Percentiles rank a stretch among this genome's conserved stretches.
Evolutionary conservation across 2,888 invertebrate genomes (phyloP).

Genomic region (Xestia xanthographa): DNA sequence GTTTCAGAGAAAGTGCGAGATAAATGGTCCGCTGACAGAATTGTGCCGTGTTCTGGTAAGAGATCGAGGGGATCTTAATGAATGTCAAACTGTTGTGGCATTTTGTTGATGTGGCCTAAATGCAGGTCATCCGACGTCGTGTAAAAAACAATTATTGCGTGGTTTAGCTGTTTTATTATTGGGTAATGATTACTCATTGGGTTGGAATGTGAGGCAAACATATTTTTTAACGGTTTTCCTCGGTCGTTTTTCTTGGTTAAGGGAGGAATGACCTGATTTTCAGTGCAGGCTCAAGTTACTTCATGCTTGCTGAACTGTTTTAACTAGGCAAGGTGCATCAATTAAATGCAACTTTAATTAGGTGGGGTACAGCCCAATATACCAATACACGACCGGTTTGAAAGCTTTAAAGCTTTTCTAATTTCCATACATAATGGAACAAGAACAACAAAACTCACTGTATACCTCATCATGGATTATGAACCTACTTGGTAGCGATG

Average conservation of each 20-base stretch:
- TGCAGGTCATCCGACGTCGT: constrained; percentile 74
- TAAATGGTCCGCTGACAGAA: constrained; percentile 79
- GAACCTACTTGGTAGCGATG: no score
- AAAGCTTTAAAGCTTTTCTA: not conserved
- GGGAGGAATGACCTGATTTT: not conserved
- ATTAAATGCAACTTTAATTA: no score
- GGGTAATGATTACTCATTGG: constrained; percentile 52
- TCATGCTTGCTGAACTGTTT: not conserved
- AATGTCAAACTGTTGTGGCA: constrained; percentile 77
- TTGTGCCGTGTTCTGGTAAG: constrained; percentile 78
- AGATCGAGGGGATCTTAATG: constrained; percentile 79
- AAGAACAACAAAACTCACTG: not conserved
- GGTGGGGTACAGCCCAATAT: not conserved
- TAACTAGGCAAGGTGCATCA: not conserved
- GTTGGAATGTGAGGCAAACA: constrained; percentile 39
- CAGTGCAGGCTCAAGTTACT: not conserved
- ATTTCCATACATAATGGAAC: not conserved
- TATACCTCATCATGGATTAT: not conserved
- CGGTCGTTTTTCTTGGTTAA: constrained; percentile 12
- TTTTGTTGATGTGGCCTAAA: constrained; percentile 80
- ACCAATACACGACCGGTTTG: not conserved
- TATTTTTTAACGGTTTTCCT: constrained; percentile 30
- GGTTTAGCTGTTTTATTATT: constrained; percentile 39
- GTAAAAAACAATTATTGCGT: constrained; percentile 61
- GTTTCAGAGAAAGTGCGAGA: constrained; percentile 73